Percentiles rank a stretch among this genome's conserved stretches.
Evolutionary conservation across 2,113 vertebrate genomes (phyloP).

Genomic region (Stigmatopora argus): DNA sequence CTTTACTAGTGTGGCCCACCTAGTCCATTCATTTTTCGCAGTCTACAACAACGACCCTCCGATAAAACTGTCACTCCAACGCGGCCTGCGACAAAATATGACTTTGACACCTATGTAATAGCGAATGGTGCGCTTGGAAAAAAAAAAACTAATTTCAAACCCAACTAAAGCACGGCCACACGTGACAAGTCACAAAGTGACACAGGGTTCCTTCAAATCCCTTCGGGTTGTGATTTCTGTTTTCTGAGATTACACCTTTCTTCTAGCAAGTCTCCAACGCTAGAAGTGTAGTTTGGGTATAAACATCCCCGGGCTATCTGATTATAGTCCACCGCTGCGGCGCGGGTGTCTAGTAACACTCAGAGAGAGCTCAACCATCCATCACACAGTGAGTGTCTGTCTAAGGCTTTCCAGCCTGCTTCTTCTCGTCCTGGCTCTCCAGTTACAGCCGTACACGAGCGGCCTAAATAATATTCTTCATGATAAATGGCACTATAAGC

Average conservation of each 20-base stretch:
- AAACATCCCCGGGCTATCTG: conserved; percentile 72
- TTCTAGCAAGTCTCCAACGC: conserved; percentile 63
- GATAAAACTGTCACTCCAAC: too few relatives aligned
- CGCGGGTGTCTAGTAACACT: conserved; percentile 85
- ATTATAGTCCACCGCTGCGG: conserved; percentile 72
- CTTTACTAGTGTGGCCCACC: too few relatives aligned
- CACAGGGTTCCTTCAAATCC: neutral
- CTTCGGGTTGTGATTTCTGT: conserved; percentile 4
- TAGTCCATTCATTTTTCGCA: too few relatives aligned
- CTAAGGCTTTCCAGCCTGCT: conserved; percentile 81
- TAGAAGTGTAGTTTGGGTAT: conserved; percentile 69
- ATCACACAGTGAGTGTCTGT: conserved; percentile 80
- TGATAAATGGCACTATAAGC: conserved; percentile 96
- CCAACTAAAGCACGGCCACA: neutral
- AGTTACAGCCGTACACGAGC: conserved; percentile 97
- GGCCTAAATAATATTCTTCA: conserved; percentile 99
- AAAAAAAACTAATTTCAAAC: neutral
- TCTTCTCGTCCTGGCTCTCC: conserved; percentile 87
- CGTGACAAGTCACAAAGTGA: neutral
- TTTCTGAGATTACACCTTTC: conserved; percentile 51
- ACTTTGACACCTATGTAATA: too few relatives aligned
- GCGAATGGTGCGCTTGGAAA: neutral
- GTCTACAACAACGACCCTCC: too few relatives aligned
- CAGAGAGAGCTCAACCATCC: conserved; percentile 83
- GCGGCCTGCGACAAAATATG: too few relatives aligned